Evolutionary conservation across 2,888 invertebrate species (phyloP).

Genomic region (Lomographa bimaculata): DNA sequence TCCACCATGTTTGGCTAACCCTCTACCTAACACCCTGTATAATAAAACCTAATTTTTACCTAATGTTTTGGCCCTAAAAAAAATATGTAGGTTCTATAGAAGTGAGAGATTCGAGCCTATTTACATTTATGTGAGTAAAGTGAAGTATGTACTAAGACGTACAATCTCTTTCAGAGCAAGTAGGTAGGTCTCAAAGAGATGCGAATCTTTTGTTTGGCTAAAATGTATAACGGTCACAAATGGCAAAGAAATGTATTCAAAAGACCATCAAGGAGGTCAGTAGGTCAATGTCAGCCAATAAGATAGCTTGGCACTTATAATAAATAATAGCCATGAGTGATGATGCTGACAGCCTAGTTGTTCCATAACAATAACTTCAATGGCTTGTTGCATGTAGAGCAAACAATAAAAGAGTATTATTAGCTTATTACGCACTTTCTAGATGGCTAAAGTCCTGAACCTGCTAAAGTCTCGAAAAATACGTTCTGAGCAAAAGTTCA

Average conservation of each 20-base stretch:
- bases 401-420: neutral
- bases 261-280: slow-evolving; percentile 12
- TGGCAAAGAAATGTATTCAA: slow-evolving; percentile 10
- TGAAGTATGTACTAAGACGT: no score
- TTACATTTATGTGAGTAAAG: no score
- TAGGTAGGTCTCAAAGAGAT: slow-evolving; percentile 24
- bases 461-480: no score
- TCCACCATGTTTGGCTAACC: no score
- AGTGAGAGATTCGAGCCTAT: no score
- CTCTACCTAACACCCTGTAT: no score
- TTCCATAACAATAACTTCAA: slow-evolving; percentile 6
- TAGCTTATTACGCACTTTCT: slow-evolving; percentile 12
- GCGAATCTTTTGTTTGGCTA: slow-evolving; percentile 11
- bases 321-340: slow-evolving; percentile 16
- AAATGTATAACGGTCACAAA: slow-evolving; percentile 15
- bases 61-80: no score
- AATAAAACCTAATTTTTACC: no score
- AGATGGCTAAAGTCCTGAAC: no score
- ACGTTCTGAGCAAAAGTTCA: no score
- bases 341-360: slow-evolving; percentile 7
- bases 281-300: slow-evolving; percentile 20
- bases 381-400: slow-evolving; percentile 3
- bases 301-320: slow-evolving; percentile 10
- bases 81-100: no score
- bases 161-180: slow-evolving; percentile 6